phyloP scores from a whole-genome alignment of 2,797 vertebrate genomes.

The Gymnocypris eckloni region DNA sequence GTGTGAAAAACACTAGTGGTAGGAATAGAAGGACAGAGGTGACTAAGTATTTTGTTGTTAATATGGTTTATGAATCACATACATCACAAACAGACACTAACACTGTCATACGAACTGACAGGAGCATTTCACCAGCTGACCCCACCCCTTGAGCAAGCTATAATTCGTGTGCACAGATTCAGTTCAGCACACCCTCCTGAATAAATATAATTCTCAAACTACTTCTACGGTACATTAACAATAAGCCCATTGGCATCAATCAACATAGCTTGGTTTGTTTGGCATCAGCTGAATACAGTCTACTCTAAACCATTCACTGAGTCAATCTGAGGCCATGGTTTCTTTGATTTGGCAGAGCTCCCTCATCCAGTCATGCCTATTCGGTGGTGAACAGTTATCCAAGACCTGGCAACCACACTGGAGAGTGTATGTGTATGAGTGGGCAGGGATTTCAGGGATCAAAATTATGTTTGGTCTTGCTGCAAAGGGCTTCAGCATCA shows the following conservation, averaged over 20 bases:
- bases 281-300: constrained; percentile 36
- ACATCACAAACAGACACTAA: neutral
- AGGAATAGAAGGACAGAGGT: neutral
- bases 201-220: constrained; percentile 7
- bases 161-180: neutral
- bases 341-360: constrained; percentile 22
- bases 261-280: constrained; percentile 67
- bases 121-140: neutral
- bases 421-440: constrained; percentile 21
- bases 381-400: constrained; percentile 63
- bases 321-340: constrained; percentile 14
- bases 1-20: neutral
- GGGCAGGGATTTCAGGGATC: constrained; percentile 11
- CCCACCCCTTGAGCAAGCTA: neutral
- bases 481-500: constrained; percentile 3
- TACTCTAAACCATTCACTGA: neutral
- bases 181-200: neutral
- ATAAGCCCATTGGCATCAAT: constrained; percentile 57
- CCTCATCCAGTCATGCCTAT: constrained; percentile 64
- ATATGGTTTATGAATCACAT: neutral
- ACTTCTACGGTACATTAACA: neutral
- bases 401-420: constrained; percentile 13
- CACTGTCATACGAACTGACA: neutral
- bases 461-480: constrained; percentile 15
- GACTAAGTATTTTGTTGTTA: neutral